Conservation (phyloP, 1,140 invertebrate genomes). For the Ganaspis sp. region DNA sequence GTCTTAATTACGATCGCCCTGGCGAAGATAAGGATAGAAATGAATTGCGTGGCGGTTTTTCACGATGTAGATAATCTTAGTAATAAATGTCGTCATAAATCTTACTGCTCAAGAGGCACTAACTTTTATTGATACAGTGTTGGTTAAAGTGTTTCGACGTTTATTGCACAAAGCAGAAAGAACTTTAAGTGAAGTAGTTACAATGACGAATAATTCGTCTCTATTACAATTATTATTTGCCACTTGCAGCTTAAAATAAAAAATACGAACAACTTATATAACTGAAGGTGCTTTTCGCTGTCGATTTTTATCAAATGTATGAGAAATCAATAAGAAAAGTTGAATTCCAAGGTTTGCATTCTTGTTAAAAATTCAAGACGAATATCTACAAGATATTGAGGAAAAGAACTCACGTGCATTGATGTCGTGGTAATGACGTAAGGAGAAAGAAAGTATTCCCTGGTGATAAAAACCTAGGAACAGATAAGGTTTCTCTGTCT, state of each 20-base stretch:
- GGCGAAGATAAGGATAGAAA: background rate
- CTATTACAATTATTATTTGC: background rate
- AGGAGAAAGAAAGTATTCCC: conserved; percentile 12
- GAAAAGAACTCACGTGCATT: conserved; percentile 8
- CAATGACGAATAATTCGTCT: background rate
- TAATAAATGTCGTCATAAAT: conserved; percentile 29
- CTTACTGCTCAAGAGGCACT: background rate
- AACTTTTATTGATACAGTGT: conserved; percentile 23
- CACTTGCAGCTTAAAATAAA: background rate
- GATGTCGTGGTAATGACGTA: conserved; percentile 16
- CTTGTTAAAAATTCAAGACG: background rate
- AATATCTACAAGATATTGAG: conserved; percentile 4
- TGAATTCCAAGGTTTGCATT: conserved; percentile 5
- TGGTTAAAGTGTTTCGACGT: conserved; percentile 21
- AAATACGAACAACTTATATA: background rate
- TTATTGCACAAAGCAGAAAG: conserved; percentile 4
- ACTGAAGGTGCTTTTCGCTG: background rate
- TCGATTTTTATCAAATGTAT: background rate
- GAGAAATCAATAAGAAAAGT: conserved; percentile 19
- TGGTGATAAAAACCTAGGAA: conserved; percentile 2
- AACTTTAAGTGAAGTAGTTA: background rate
- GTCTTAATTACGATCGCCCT: conserved; percentile 1
- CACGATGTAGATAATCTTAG: conserved; percentile 23
- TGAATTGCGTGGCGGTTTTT: conserved; percentile 4
- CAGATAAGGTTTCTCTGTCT: conserved; percentile 29